These are phyloP conservation scores for Alaudala cheleensis DNA, from an alignment of 2,113 vertebrate species.

Conservation along the genomic window DNA sequence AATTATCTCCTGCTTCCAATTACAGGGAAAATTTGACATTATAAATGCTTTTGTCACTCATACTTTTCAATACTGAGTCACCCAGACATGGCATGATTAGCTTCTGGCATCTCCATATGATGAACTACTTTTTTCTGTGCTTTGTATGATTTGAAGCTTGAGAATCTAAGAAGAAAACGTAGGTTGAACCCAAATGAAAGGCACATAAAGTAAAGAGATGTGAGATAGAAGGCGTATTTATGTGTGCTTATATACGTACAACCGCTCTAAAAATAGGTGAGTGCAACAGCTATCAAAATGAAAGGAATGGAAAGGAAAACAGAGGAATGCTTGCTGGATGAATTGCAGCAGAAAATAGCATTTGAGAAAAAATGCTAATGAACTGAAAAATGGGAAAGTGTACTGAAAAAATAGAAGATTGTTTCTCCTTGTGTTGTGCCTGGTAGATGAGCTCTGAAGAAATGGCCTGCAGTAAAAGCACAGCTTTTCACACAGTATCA, in stretches of 20 bases:
- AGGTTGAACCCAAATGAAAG: background rate
- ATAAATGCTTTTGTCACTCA: background rate
- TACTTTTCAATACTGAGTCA: background rate
- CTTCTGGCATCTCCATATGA: background rate
- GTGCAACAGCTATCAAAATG: background rate
- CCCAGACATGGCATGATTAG: background rate
- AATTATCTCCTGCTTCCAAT: background rate
- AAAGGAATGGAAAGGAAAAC: background rate
- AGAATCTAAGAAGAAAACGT: background rate
- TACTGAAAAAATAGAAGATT: background rate
- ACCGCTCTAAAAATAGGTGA: background rate
- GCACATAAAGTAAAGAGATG: background rate
- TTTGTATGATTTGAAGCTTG: background rate
- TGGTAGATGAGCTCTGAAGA: background rate
- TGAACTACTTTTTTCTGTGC: background rate
- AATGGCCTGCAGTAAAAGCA: conserved; percentile 23
- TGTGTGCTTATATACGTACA: background rate
- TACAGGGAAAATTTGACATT: background rate
- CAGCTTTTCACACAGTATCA: background rate
- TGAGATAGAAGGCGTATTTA: background rate
- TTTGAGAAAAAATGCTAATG: conserved; percentile 7
- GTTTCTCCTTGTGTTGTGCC: background rate
- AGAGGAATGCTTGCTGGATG: background rate
- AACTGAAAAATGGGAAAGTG: conserved; percentile 1
- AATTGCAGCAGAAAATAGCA: background rate